Conservation (phyloP, 2,888 invertebrate species). For the Plutella xylostella region DNA sequence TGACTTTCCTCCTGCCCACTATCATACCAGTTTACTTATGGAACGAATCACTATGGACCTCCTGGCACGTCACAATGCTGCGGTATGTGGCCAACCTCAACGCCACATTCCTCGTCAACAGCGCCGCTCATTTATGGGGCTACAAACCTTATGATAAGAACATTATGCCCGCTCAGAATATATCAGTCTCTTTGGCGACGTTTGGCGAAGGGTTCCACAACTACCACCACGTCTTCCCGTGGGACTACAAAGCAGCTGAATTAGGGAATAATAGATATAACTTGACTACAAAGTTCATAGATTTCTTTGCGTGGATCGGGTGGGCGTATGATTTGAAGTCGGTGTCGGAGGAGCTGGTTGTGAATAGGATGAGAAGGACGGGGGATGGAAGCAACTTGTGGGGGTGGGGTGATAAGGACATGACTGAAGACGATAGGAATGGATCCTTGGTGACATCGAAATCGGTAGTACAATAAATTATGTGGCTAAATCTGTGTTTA, state of each 20-base stretch:
- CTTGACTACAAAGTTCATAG: conserved; percentile 31
- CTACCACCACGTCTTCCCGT: conserved; percentile 38
- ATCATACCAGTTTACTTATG: conserved; percentile 69
- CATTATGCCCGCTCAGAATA: conserved; percentile 29
- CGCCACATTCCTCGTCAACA: conserved; percentile 75
- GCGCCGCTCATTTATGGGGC: conserved; percentile 69
- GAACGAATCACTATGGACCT: conserved; percentile 60
- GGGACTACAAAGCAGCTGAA: conserved; percentile 40
- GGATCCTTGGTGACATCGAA: background rate
- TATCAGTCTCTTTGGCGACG: conserved; percentile 20
- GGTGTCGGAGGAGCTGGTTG: conserved; percentile 24
- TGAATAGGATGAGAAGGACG: conserved; percentile 24
- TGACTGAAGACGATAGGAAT: conserved; percentile 1
- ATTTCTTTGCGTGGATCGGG: conserved; percentile 35
- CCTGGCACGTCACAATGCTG: conserved; percentile 53
- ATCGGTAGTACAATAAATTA: too few species aligned
- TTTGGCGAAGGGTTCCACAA: conserved; percentile 43
- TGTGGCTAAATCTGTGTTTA: too few species aligned
- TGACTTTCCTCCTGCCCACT: conserved; percentile 65
- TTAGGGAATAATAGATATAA: conserved; percentile 34
- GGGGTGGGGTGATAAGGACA: conserved; percentile 14
- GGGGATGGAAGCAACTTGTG: conserved; percentile 33
- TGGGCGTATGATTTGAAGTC: conserved; percentile 40
- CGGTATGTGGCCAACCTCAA: conserved; percentile 70
- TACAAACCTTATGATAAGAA: conserved; percentile 50